phyloP scores from a whole-genome alignment of 2,888 invertebrate species.

The Neuroscelio doddi region DNA sequence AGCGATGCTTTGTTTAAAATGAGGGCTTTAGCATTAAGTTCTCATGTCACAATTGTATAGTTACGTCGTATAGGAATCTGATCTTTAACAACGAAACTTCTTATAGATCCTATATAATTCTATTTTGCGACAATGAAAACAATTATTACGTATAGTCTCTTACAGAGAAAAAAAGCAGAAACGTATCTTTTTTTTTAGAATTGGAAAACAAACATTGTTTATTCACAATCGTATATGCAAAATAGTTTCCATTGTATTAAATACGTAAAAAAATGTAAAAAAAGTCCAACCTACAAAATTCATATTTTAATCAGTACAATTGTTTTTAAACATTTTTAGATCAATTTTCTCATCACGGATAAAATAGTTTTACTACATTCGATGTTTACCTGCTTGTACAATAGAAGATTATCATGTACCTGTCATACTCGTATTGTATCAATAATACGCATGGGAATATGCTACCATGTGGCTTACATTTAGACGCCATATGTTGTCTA shows the following conservation, averaged over 20 bases:
- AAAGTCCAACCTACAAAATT: too few relatives aligned
- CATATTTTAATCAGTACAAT: too few relatives aligned
- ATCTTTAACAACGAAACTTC: not conserved
- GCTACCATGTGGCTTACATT: constrained; percentile 56
- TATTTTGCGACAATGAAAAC: not conserved
- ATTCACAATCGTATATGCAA: too few relatives aligned
- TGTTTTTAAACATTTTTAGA: too few relatives aligned
- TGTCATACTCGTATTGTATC: constrained; percentile 23
- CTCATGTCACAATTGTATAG: constrained; percentile 38
- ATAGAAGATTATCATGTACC: constrained; percentile 35
- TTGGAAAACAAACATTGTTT: too few relatives aligned
- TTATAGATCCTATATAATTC: not conserved
- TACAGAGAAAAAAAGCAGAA: too few relatives aligned
- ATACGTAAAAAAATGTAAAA: too few relatives aligned
- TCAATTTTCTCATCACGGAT: not conserved
- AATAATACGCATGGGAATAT: constrained; percentile 56
- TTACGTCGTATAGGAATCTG: not conserved
- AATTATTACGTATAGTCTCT: not conserved
- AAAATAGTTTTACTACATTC: constrained; percentile 27
- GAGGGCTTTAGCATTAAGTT: constrained; percentile 45
- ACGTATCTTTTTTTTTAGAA: too few relatives aligned
- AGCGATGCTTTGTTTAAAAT: constrained; percentile 27
- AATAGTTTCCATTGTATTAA: too few relatives aligned
- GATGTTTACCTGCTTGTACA: constrained; percentile 22
- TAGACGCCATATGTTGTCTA: constrained; percentile 54